Evolutionary conservation across 2,888 invertebrate species (phyloP).

Genomic region (Drosophila diplacantha): DNA sequence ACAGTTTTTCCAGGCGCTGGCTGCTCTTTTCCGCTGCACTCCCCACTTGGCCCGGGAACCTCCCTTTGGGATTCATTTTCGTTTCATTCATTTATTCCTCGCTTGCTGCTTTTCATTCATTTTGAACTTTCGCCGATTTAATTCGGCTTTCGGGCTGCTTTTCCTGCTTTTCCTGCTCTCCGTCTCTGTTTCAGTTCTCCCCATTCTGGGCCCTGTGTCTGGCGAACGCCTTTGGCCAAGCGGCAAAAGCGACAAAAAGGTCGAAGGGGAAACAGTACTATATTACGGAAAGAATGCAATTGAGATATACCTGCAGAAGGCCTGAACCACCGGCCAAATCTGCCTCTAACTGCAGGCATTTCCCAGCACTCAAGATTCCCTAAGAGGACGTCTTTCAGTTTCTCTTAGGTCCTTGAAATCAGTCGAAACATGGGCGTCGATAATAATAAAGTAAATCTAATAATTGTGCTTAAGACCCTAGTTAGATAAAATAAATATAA

Average conservation of each 20-base stretch:
- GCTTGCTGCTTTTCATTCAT: constrained; percentile 57
- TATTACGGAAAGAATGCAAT: constrained; percentile 38
- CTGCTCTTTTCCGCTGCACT: constrained; percentile 53
- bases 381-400: too few species aligned
- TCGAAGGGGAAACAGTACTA: constrained; percentile 16
- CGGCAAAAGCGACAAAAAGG: constrained; percentile 21
- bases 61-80: constrained; percentile 57
- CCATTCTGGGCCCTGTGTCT: constrained; percentile 28
- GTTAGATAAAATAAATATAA: background rate
- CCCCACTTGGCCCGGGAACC: constrained; percentile 4
- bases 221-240: constrained; percentile 28
- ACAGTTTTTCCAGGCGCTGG: constrained; percentile 54
- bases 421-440: background rate
- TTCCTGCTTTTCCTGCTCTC: constrained; percentile 10
- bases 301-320: constrained; percentile 24
- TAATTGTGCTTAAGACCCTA: background rate
- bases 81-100: constrained; percentile 69
- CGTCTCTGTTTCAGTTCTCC: constrained; percentile 24
- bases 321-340: background rate
- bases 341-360: background rate
- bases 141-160: constrained; percentile 59
- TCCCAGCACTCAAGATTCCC: background rate
- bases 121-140: constrained; percentile 64
- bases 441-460: background rate
- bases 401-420: background rate